Conservation (phyloP, 35 echinoderm and acorn worm genomes). For the Apostichopus californicus region DNA sequence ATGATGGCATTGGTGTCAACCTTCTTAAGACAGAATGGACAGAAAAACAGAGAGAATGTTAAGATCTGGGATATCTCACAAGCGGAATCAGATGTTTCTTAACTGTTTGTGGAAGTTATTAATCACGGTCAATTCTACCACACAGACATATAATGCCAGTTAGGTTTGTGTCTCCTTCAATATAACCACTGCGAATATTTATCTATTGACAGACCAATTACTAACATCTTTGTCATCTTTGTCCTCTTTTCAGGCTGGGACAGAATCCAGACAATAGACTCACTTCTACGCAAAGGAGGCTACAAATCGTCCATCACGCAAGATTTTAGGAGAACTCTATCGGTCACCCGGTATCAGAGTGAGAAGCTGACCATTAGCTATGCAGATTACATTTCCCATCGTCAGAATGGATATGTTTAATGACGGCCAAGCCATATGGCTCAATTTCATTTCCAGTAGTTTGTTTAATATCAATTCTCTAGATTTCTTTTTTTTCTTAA, state of each 20-base stretch:
- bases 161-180: no score
- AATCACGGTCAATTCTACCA: no score
- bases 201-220: not conserved
- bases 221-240: not conserved
- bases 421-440: constrained; percentile 74
- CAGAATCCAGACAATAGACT: constrained; percentile 88
- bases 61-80: no score
- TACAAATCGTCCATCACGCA: constrained; percentile 82
- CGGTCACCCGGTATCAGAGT: constrained; percentile 93
- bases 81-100: no score
- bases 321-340: constrained; percentile 91
- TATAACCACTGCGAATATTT: no score
- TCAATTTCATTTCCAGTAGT: constrained; percentile 35
- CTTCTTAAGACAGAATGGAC: no score
- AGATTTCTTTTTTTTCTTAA: not conserved
- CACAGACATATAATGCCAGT: no score
- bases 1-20: no score
- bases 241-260: constrained; percentile 77
- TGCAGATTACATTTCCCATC: constrained; percentile 77
- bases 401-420: constrained; percentile 94
- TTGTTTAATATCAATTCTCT: not conserved
- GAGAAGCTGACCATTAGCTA: constrained; percentile 94
- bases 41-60: no score
- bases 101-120: not conserved
- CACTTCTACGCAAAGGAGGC: constrained; percentile 93